These are phyloP conservation scores for Hyperoodon ampullatus DNA, from an alignment of 2,113 vertebrate species.

Conservation along the genomic window DNA sequence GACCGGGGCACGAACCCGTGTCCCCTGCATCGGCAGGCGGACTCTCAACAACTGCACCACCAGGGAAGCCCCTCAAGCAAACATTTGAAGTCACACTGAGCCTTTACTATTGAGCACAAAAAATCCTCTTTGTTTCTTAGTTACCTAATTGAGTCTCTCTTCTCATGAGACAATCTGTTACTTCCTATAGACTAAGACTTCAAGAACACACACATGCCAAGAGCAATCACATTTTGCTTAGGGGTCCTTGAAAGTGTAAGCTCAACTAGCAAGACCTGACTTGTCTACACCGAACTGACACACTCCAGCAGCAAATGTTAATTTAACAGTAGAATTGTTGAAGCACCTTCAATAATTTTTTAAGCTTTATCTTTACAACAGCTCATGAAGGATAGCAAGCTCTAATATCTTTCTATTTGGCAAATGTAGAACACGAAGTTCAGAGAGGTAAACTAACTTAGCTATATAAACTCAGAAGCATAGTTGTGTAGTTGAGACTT, in stretches of 20 bases:
- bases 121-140: slow-evolving; percentile 16
- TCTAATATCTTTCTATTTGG: background rate
- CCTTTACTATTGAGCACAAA: background rate
- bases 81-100: slow-evolving; percentile 25
- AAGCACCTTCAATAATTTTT: background rate
- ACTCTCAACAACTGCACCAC: no score
- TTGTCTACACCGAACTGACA: background rate
- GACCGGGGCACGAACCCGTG: no score
- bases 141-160: background rate
- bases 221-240: background rate
- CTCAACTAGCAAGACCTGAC: background rate
- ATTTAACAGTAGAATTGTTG: background rate
- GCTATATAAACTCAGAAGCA: background rate
- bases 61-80: background rate
- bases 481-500: background rate
- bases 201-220: background rate
- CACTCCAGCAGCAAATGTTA: background rate
- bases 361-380: background rate
- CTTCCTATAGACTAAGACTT: slow-evolving; percentile 4
- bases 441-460: background rate
- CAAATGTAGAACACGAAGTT: background rate
- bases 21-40: no score
- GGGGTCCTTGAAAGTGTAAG: background rate
- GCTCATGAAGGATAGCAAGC: background rate
- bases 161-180: background rate